These are phyloP conservation scores for Oryzias sinensis DNA, from an alignment of 2,797 vertebrate genomes.

Conservation along the genomic window DNA sequence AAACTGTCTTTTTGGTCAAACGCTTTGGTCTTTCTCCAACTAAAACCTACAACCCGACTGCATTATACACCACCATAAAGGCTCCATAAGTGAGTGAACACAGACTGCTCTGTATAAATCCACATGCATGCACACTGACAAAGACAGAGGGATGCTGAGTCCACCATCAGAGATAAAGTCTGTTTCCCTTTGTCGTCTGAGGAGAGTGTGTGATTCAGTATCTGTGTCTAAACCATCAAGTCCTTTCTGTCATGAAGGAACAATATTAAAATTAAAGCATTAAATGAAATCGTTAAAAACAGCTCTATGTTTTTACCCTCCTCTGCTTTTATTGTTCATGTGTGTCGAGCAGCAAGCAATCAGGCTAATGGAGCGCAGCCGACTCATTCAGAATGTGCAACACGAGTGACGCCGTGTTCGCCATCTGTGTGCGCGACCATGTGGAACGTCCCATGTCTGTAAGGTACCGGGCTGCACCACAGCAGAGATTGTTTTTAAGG, in stretches of 20 bases:
- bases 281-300: slow-evolving; percentile 70
- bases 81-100: no score
- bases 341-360: slow-evolving; percentile 68
- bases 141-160: slow-evolving; percentile 70
- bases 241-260: slow-evolving; percentile 50
- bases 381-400: slow-evolving; percentile 67
- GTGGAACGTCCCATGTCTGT: slow-evolving; percentile 35
- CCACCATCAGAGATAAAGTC: slow-evolving; percentile 70
- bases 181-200: slow-evolving; percentile 51
- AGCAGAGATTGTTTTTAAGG: slow-evolving; percentile 43
- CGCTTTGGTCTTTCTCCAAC: not conserved
- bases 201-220: slow-evolving; percentile 16
- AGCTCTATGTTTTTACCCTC: slow-evolving; percentile 61
- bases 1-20: not conserved
- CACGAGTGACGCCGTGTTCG: slow-evolving; percentile 38
- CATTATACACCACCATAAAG: no score
- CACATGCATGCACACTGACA: no score
- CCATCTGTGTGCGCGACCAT: slow-evolving; percentile 58
- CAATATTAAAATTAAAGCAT: slow-evolving; percentile 60
- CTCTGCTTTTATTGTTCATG: slow-evolving; percentile 64
- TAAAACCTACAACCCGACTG: not conserved
- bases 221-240: slow-evolving; percentile 37
- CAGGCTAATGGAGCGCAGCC: slow-evolving; percentile 77
- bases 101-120: no score
- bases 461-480: slow-evolving; percentile 30